A percentile compares a stretch with the other conserved stretches of the same genome.
These are phyloP conservation scores for Notarius lentiginosus DNA, from an alignment of 2,113 vertebrate genomes.

Conservation along the genomic window DNA sequence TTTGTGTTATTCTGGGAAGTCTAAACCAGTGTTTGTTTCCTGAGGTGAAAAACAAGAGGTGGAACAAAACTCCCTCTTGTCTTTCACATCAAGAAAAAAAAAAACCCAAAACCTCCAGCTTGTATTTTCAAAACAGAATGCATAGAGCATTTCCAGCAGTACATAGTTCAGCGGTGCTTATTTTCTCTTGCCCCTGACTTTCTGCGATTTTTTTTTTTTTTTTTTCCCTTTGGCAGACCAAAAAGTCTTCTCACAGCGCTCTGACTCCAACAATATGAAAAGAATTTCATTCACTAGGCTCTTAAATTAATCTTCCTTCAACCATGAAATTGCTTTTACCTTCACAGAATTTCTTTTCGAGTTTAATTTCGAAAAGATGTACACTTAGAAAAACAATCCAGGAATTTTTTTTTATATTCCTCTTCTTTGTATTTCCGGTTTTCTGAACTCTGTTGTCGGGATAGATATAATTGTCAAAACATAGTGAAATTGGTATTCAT, in stretches of 20 bases:
- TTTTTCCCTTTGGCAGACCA: not conserved
- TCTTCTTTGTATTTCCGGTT: not conserved
- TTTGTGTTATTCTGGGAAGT: not conserved
- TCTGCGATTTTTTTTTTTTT: not conserved
- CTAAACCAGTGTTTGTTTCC: not conserved
- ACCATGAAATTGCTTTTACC: conserved; percentile 52
- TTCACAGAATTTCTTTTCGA: not conserved
- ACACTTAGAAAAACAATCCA: not conserved
- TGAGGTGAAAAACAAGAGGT: not conserved
- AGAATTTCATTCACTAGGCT: conserved; percentile 1
- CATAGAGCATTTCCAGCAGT: not conserved
- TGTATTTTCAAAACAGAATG: conserved; percentile 16
- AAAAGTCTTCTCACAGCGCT: conserved; percentile 2
- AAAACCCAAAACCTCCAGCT: not conserved
- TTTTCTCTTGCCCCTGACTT: not conserved
- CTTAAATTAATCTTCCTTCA: conserved; percentile 43
- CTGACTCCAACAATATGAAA: conserved; percentile 5
- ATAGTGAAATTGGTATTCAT: not conserved
- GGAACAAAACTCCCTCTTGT: not conserved
- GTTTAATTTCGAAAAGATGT: not conserved
- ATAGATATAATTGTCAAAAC: not conserved
- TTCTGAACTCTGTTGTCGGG: not conserved
- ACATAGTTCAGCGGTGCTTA: not conserved
- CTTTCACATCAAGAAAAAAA: not conserved
- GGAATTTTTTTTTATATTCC: not conserved